phyloP scores from a whole-genome alignment of 2,113 vertebrate species.

The Dicentrarchus labrax region DNA sequence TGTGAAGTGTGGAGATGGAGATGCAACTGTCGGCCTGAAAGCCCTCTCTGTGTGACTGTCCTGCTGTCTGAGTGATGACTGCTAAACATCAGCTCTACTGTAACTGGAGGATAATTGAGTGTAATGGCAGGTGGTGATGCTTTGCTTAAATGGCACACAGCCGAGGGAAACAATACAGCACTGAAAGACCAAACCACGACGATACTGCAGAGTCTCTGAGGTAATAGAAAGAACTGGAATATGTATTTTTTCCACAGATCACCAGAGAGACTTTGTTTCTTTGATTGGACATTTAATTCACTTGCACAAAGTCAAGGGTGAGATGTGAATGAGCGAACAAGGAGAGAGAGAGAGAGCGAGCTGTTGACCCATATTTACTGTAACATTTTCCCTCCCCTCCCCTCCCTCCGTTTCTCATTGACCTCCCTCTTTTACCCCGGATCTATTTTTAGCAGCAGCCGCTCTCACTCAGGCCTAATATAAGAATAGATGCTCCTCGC shows the following conservation, averaged over 20 bases:
- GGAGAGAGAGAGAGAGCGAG: slow-evolving; percentile 26
- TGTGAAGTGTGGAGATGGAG: slow-evolving; percentile 15
- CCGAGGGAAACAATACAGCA: slow-evolving; percentile 15
- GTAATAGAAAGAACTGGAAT: neutral
- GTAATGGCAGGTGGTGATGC: slow-evolving; percentile 19
- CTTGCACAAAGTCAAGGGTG: slow-evolving; percentile 22
- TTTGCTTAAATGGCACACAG: slow-evolving; percentile 42
- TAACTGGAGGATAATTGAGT: slow-evolving; percentile 49
- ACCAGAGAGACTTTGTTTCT: neutral
- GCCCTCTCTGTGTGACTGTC: slow-evolving; percentile 13
- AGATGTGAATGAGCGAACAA: neutral
- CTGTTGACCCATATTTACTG: slow-evolving; percentile 83
- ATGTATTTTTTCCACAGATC: neutral
- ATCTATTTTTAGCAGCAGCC: slow-evolving; percentile 81
- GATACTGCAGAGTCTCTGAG: neutral
- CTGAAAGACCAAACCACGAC: neutral
- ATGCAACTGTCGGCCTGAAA: slow-evolving; percentile 6
- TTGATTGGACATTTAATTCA: neutral
- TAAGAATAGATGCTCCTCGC: slow-evolving; percentile 66
- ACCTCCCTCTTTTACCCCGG: slow-evolving; percentile 77
- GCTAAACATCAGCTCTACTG: slow-evolving; percentile 27
- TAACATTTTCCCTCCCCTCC: slow-evolving; percentile 51
- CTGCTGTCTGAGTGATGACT: slow-evolving; percentile 48
- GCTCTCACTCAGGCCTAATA: slow-evolving; percentile 53
- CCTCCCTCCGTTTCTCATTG: slow-evolving; percentile 62